Conservation (phyloP, 2,888 invertebrate species). For the Folsomia manolachei region DNA sequence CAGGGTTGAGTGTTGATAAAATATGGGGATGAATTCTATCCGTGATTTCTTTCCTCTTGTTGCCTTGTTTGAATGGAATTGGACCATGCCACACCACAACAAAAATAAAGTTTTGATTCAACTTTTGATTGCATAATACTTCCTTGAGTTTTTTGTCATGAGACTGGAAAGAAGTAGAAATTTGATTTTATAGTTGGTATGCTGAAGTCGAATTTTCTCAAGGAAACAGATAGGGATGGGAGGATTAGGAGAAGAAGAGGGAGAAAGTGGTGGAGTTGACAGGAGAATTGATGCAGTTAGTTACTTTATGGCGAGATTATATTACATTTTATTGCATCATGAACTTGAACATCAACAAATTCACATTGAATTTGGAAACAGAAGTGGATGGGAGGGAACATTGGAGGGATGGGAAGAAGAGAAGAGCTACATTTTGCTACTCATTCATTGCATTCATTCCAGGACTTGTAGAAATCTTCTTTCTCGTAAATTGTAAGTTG, state of each 20-base stretch:
- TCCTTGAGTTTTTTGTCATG: not conserved
- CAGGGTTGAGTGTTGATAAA: too few relatives aligned
- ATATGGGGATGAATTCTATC: not conserved
- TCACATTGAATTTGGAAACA: not conserved
- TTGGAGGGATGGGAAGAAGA: too few relatives aligned
- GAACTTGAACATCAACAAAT: conserved; percentile 7
- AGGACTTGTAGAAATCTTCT: not conserved
- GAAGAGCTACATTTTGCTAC: not conserved
- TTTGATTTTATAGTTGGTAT: not conserved
- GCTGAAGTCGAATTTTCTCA: too few relatives aligned
- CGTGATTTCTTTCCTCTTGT: not conserved
- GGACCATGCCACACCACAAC: too few relatives aligned
- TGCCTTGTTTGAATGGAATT: too few relatives aligned
- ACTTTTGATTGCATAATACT: not conserved
- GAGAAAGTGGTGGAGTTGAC: not conserved
- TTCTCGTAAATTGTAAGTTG: conserved; percentile 1
- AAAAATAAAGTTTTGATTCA: not conserved
- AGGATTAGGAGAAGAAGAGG: too few relatives aligned
- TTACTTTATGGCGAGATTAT: conserved; percentile 6
- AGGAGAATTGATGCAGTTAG: conserved; percentile 6
- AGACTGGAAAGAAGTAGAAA: not conserved
- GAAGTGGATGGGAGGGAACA: not conserved
- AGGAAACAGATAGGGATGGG: too few relatives aligned
- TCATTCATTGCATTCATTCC: not conserved
- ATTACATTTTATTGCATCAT: conserved; percentile 10